Conservation (phyloP, 2,888 invertebrate species). For the Synergus umbraculus region DNA sequence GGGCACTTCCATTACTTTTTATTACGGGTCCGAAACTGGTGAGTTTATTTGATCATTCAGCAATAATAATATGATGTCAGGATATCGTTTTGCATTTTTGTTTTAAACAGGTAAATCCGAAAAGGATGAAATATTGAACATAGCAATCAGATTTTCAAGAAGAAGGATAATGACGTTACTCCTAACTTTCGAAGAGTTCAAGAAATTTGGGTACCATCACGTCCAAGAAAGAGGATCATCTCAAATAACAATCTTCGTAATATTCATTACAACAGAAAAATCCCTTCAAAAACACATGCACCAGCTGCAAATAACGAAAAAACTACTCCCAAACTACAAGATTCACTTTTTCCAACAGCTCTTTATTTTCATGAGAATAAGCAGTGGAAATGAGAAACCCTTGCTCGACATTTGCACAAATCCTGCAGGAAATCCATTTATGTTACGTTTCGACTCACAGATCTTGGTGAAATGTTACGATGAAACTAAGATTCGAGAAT, state of each 20-base stretch:
- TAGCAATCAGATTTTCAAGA: background rate
- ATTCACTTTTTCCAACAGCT: background rate
- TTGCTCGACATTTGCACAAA: conserved; percentile 48
- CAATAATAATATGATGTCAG: background rate
- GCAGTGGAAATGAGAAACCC: background rate
- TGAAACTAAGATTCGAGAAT: conserved; percentile 54
- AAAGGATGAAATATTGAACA: background rate
- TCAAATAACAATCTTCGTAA: background rate
- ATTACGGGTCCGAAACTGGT: background rate
- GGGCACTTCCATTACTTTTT: conserved; percentile 6
- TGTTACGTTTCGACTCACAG: conserved; percentile 58
- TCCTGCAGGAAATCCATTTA: conserved; percentile 53
- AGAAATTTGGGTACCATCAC: background rate
- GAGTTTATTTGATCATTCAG: background rate
- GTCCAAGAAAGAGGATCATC: no score
- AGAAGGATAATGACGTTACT: background rate
- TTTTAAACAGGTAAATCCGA: background rate
- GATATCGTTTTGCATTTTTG: background rate
- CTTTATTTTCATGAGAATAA: background rate
- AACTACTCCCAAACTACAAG: no score
- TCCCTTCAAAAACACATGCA: background rate
- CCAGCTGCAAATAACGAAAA: background rate
- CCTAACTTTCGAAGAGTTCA: background rate
- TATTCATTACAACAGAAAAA: conserved; percentile 5
- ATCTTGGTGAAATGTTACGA: conserved; percentile 60